These are phyloP conservation scores for Drosophila leonis DNA, from an alignment of 2,888 invertebrate species.

Conservation along the genomic window DNA sequence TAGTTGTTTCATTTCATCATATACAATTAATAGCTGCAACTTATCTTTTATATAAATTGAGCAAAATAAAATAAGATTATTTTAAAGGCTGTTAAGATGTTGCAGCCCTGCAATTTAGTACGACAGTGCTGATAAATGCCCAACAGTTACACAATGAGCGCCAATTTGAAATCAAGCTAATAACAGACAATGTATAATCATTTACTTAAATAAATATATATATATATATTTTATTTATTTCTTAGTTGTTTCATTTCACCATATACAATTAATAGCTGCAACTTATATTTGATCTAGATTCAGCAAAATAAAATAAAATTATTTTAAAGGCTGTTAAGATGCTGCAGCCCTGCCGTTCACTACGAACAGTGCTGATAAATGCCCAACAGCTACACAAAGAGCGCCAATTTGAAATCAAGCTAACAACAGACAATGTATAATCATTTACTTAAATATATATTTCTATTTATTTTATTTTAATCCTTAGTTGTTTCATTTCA, in stretches of 20 bases:
- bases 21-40: background rate
- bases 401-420: constrained; percentile 24
- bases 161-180: constrained; percentile 20
- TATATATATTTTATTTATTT: constrained; percentile 14
- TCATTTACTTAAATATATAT: constrained; percentile 66
- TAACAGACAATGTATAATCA: constrained; percentile 43
- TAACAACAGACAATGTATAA: constrained; percentile 26
- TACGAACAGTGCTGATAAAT: constrained; percentile 1
- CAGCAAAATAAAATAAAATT: constrained; percentile 7
- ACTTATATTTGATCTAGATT: background rate
- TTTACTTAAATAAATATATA: constrained; percentile 60
- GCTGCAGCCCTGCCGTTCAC: background rate
- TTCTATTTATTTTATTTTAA: constrained; percentile 22
- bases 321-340: background rate
- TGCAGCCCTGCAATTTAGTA: background rate
- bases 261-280: background rate
- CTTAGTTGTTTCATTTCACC: constrained; percentile 22
- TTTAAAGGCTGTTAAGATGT: background rate
- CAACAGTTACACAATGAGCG: background rate
- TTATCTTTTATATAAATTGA: background rate
- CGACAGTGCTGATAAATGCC: background rate
- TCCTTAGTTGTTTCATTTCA: constrained; percentile 30
- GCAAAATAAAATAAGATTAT: constrained; percentile 8
- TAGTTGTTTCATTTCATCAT: constrained; percentile 20
- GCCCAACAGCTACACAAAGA: background rate